Conservation (phyloP, 2,113 vertebrate genomes). For the Coptodon rendalli region DNA sequence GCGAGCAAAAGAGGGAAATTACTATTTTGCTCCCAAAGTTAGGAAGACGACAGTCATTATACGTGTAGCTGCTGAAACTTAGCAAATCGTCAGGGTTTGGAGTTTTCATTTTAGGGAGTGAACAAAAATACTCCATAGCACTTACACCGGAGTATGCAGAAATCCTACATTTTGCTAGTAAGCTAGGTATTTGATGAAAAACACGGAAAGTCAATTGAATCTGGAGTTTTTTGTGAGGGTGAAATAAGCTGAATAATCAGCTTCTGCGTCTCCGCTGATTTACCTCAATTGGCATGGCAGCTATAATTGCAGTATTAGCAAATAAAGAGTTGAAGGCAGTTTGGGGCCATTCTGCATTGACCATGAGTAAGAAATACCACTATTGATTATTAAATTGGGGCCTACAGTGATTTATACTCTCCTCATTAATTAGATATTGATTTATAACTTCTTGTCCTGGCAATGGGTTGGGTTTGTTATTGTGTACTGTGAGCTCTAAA, state of each 20-base stretch:
- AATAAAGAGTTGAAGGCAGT: slow-evolving; percentile 35
- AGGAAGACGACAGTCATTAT: neutral
- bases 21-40: neutral
- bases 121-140: neutral
- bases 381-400: slow-evolving; percentile 57
- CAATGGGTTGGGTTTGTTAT: slow-evolving; percentile 38
- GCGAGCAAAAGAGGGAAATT: neutral
- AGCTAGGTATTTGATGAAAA: neutral
- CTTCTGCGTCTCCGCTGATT: neutral
- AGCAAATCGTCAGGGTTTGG: neutral
- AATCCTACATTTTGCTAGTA: neutral
- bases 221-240: neutral
- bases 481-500: slow-evolving; percentile 28
- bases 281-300: slow-evolving; percentile 2
- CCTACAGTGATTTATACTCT: slow-evolving; percentile 52
- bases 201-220: neutral
- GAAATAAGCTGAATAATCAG: slow-evolving; percentile 7
- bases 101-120: neutral
- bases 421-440: slow-evolving; percentile 68
- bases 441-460: slow-evolving; percentile 55
- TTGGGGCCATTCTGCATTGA: slow-evolving; percentile 35
- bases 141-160: neutral
- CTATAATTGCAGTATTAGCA: slow-evolving; percentile 34
- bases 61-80: neutral
- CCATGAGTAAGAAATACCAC: slow-evolving; percentile 39